Conservation (phyloP, 2,797 vertebrate genomes). For the Danio tinwini region DNA sequence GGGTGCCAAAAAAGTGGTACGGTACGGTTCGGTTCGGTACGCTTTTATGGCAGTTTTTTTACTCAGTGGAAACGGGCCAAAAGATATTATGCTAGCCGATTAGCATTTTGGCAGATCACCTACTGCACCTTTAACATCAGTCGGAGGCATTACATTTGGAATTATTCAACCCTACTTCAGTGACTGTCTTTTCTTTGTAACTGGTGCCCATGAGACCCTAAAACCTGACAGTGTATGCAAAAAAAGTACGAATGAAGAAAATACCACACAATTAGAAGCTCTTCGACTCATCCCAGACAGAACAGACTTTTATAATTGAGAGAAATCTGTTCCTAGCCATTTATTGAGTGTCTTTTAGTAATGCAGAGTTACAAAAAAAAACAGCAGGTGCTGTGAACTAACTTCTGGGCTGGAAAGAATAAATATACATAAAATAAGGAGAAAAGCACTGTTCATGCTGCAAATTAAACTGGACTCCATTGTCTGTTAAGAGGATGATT, state of each 20-base stretch:
- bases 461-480: neutral
- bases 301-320: conserved; percentile 24
- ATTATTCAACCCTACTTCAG: neutral
- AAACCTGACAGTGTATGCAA: conserved; percentile 18
- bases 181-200: neutral
- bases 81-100: too few species aligned
- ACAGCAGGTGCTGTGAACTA: conserved; percentile 9
- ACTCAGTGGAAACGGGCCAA: too few species aligned
- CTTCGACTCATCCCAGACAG: conserved; percentile 4
- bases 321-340: conserved; percentile 26
- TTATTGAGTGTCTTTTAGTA: conserved; percentile 12
- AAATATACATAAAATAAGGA: neutral
- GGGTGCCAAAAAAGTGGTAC: too few species aligned
- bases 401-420: neutral
- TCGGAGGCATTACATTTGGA: neutral
- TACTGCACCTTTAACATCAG: neutral
- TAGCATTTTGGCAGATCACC: too few species aligned
- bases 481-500: conserved; percentile 20
- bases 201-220: conserved; percentile 7
- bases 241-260: neutral
- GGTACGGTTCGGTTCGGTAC: too few species aligned
- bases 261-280: conserved; percentile 21
- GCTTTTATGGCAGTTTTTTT: too few species aligned
- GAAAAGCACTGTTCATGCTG: neutral
- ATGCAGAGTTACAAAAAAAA: conserved; percentile 6